Percentiles rank a stretch among this genome's conserved stretches.
Evolutionary conservation across 1,140 invertebrate species (phyloP).

Genomic region (Saccostrea echinata): DNA sequence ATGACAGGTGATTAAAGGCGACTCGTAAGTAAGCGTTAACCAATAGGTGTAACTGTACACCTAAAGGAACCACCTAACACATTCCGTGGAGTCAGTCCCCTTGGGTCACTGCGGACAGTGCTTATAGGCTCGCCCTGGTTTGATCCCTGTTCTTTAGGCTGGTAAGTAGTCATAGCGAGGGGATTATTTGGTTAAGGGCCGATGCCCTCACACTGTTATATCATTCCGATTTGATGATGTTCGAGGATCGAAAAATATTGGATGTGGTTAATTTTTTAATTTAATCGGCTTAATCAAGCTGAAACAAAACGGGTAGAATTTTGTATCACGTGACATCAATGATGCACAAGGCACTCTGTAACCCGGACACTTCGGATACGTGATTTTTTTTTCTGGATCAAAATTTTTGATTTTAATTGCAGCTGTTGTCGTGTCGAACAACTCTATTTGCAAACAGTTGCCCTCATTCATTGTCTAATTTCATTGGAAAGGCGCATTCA

Average conservation of each 20-base stretch:
- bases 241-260: not conserved
- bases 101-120: not conserved
- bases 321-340: constrained; percentile 5
- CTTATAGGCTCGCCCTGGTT: not conserved
- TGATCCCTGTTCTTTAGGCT: not conserved
- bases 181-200: not conserved
- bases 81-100: not conserved
- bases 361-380: not conserved
- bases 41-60: not conserved
- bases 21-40: constrained; percentile 4
- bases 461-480: constrained; percentile 11
- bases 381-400: not conserved
- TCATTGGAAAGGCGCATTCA: not conserved
- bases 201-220: not conserved
- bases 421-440: not conserved
- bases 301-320: too few species aligned
- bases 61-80: not conserved
- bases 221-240: not conserved
- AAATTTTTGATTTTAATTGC: not conserved
- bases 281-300: not conserved
- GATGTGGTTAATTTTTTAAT: not conserved
- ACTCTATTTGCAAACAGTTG: constrained; percentile 13
- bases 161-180: not conserved
- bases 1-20: constrained; percentile 8
- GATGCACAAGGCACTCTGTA: constrained; percentile 22